Base-by-base conservation (phyloP, 1,140 invertebrate species). In the Drosophila littoralis region DNA sequence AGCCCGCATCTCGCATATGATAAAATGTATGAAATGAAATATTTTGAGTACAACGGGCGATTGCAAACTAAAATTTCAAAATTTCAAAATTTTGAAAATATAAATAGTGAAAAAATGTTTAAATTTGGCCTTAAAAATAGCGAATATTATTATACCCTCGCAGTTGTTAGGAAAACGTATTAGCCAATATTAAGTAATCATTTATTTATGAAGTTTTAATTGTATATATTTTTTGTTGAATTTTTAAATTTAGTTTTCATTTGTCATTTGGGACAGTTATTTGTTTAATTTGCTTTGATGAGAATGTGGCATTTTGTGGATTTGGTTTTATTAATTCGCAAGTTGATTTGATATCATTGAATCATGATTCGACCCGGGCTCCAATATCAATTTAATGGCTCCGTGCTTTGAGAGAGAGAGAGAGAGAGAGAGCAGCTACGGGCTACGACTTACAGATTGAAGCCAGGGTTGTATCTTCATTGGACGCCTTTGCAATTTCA, bases 221-320 rank as follows among this genome's bases (percentile, higher is more conserved):
- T 15, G 6, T 9, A 6, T 35, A 13, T 3, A 22, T 15, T 35
- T 35, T 8, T 15, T 35, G 2, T 15, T 22, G 22, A 22, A 3
- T 22, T 22, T 22, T 22, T 22, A 22, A 22, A 22, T 22, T 52
- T 52, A 6, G 7, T 52, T 35, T 15, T 1, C 1, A 7, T 12
- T 46, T 48, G 33, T n/a, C 7, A 22, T 32, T 36, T 43, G 6
- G 13, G 15, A 55, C n/a, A 55, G 4, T 28, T 42, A 38, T 42
- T 45, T 17, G 40, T 13, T 12, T 9, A 48, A n/a, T 61, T 61
- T 48, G 45, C 58, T 36, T 48, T 28, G 9, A 1, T 59, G 7
- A 38, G 38, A 33, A 35, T 17, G 28, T 42, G 38, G 55, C 9
- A 12, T 36, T 50, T 6, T 32, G 6, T 33, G 22, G 6, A 48